phyloP scores from a whole-genome alignment of 2,888 invertebrate genomes.

The Latheticus oryzae region DNA sequence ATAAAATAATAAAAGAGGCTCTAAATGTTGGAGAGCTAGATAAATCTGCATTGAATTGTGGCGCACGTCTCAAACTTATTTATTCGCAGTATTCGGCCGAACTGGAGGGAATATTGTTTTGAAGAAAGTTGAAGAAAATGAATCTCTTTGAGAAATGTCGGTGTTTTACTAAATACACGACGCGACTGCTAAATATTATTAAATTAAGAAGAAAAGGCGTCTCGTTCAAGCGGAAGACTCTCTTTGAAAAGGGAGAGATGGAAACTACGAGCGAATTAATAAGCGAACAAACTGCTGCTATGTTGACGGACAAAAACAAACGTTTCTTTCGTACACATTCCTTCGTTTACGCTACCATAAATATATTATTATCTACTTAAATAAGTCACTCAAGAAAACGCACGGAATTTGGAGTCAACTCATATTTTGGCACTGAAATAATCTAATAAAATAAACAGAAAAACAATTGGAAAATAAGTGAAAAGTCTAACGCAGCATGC shows the following conservation, averaged over 20 bases:
- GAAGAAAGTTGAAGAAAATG: constrained; percentile 59
- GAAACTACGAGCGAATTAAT: constrained; percentile 46
- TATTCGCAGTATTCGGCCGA: constrained; percentile 51
- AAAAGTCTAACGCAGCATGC: too few species aligned
- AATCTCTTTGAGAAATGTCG: constrained; percentile 56
- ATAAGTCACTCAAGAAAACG: constrained; percentile 8
- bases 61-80: constrained; percentile 57
- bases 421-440: constrained; percentile 22
- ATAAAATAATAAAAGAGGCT: constrained; percentile 18
- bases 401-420: background rate
- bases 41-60: constrained; percentile 46
- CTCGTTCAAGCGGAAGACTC: constrained; percentile 58
- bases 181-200: constrained; percentile 62
- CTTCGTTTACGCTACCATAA: constrained; percentile 28
- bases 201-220: constrained; percentile 63
- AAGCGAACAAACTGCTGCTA: constrained; percentile 45
- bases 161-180: constrained; percentile 60
- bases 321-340: constrained; percentile 39
- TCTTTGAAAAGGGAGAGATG: constrained; percentile 15
- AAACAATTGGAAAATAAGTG: too few species aligned
- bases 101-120: constrained; percentile 56
- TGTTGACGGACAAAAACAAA: constrained; percentile 45
- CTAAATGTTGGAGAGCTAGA: constrained; percentile 27
- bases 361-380: constrained; percentile 32
- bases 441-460: constrained; percentile 18